Evolutionary conservation across 2,797 vertebrate species (phyloP).

Genomic region (Ataeniobius toweri): DNA sequence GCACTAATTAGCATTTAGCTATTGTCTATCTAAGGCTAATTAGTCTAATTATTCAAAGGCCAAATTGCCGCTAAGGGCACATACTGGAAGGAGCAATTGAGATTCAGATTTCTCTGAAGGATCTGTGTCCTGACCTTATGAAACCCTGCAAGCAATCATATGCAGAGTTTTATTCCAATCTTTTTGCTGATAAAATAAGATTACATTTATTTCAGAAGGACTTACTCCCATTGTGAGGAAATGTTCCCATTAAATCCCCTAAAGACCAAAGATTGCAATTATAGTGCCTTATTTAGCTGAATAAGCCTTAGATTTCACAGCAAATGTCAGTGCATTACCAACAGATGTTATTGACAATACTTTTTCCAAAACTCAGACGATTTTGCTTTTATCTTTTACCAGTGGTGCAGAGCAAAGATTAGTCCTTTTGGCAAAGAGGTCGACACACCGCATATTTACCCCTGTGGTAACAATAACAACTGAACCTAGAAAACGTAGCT

Average conservation of each 20-base stretch:
- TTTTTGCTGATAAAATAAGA: conserved; percentile 1
- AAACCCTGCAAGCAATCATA: conserved; percentile 27
- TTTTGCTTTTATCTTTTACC: conserved; percentile 3
- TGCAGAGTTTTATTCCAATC: conserved; percentile 17
- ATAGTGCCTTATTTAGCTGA: conserved; percentile 5
- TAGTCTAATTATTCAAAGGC: conserved; percentile 72
- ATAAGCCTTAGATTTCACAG: conserved; percentile 14
- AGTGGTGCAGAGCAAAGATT: neutral
- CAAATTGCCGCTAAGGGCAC: conserved; percentile 63
- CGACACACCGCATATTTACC: neutral
- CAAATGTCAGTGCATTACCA: conserved; percentile 13
- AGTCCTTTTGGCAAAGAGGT: neutral
- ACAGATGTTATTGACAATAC: conserved; percentile 22
- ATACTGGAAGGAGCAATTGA: conserved; percentile 62
- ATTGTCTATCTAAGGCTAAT: conserved; percentile 75
- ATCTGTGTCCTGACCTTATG: conserved; percentile 45
- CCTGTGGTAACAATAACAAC: neutral
- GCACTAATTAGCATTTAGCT: conserved; percentile 72
- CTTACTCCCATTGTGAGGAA: conserved; percentile 1
- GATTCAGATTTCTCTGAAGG: conserved; percentile 48
- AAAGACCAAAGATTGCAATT: neutral
- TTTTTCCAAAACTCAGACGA: conserved; percentile 1
- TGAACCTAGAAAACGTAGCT: neutral
- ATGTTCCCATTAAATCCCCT: neutral
- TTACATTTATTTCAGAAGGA: neutral